Evolutionary conservation across 2,888 invertebrate species (phyloP).

Genomic region (Agriopis marginaria): DNA sequence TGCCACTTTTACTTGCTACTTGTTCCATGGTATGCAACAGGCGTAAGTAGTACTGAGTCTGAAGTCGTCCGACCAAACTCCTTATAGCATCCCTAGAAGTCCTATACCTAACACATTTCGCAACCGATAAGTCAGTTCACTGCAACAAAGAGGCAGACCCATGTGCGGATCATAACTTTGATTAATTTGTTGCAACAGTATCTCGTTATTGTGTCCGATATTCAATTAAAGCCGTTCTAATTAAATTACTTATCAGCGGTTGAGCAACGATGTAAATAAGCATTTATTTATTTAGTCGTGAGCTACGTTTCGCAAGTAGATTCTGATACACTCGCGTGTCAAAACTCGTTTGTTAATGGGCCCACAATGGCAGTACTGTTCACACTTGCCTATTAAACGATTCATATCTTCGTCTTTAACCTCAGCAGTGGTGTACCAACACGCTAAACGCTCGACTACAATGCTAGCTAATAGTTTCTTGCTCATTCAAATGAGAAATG

Average conservation of each 20-base stretch:
- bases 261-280: conserved; percentile 74
- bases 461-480: conserved; percentile 56
- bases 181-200: conserved; percentile 70
- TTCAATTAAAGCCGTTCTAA: conserved; percentile 76
- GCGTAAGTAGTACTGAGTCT: no score
- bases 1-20: no score
- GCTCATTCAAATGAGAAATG: conserved; percentile 54
- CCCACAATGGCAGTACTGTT: conserved; percentile 74
- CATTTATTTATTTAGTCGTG: conserved; percentile 80
- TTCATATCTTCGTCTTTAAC: conserved; percentile 78
- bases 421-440: conserved; percentile 63
- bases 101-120: conserved; percentile 47
- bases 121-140: conserved; percentile 56
- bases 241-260: conserved; percentile 78
- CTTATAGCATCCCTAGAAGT: conserved; percentile 17
- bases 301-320: conserved; percentile 73
- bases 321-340: conserved; percentile 70
- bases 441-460: conserved; percentile 58
- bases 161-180: conserved; percentile 67
- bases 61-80: no score
- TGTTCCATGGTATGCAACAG: no score
- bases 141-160: conserved; percentile 57
- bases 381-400: conserved; percentile 81
- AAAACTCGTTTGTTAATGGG: conserved; percentile 80
- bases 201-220: conserved; percentile 68